A percentile compares a stretch with the other conserved stretches of the same genome.
Evolutionary conservation across 2,113 vertebrate genomes (phyloP).

Genomic region (Poeciliopsis occidentalis): DNA sequence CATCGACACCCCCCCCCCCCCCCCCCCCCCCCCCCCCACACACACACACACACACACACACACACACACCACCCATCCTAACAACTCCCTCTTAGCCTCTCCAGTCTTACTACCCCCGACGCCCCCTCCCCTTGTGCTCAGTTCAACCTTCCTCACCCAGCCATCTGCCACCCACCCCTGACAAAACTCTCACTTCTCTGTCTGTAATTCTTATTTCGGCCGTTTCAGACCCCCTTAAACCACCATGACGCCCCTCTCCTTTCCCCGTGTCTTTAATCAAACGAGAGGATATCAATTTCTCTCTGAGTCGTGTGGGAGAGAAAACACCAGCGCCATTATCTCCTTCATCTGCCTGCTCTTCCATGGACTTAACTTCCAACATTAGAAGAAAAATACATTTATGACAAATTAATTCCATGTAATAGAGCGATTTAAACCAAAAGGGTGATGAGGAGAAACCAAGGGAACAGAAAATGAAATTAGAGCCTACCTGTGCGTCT

Average conservation of each 20-base stretch:
- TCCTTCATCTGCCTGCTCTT: conserved; percentile 59
- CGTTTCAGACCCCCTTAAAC: conserved; percentile 5
- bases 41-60: not conserved
- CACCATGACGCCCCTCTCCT: not conserved
- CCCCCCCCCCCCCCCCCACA: no score
- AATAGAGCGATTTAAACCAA: not conserved
- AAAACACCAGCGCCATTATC: conserved; percentile 74
- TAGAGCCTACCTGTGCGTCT: conserved; percentile 59
- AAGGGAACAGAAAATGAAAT: conserved; percentile 30
- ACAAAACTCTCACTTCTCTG: not conserved
- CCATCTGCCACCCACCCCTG: not conserved
- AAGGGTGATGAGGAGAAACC: not conserved
- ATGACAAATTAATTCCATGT: not conserved
- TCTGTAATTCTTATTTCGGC: not conserved
- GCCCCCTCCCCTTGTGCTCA: not conserved
- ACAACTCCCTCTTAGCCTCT: conserved; percentile 41
- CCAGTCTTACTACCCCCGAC: conserved; percentile 16
- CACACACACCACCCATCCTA: conserved; percentile 12
- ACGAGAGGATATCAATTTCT: conserved; percentile 50
- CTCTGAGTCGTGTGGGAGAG: conserved; percentile 45
- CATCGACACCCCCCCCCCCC: conserved; percentile 28
- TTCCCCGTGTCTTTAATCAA: conserved; percentile 38
- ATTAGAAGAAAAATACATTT: not conserved
- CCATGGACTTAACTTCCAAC: conserved; percentile 24
- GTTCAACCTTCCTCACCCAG: not conserved